Conservation (phyloP, 2,113 vertebrate genomes). For the Oxyura jamaicensis region DNA sequence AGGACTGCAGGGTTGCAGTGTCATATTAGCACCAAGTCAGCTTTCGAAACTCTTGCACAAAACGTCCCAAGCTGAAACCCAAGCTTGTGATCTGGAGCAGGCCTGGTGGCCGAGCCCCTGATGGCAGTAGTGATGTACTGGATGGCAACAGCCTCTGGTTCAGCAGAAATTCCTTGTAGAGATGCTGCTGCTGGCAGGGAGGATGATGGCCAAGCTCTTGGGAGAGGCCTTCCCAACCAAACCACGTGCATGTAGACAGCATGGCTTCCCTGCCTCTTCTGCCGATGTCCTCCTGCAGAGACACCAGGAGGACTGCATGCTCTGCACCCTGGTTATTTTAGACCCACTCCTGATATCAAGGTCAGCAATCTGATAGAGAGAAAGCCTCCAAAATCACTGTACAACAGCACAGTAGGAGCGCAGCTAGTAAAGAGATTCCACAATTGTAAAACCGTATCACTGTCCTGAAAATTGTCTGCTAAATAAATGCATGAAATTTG, state of each 20-base stretch:
- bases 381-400: not conserved
- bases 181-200: not conserved
- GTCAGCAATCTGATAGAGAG: not conserved
- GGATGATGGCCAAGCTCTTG: not conserved
- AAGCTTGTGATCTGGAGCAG: not conserved
- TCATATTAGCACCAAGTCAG: not conserved
- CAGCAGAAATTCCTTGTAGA: not conserved
- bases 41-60: not conserved
- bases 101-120: not conserved
- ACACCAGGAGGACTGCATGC: accelerated
- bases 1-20: not conserved
- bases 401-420: not conserved
- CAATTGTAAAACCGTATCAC: not conserved
- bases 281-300: not conserved
- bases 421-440: not conserved
- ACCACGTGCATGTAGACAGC: not conserved
- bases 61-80: not conserved
- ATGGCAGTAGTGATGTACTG: not conserved
- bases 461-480: not conserved
- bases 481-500: not conserved
- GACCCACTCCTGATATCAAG: not conserved
- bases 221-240: not conserved
- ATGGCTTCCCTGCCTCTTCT: not conserved
- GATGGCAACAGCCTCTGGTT: not conserved
- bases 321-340: not conserved